phyloP scores from a whole-genome alignment of 2,113 vertebrate genomes.

The Numida meleagris region DNA sequence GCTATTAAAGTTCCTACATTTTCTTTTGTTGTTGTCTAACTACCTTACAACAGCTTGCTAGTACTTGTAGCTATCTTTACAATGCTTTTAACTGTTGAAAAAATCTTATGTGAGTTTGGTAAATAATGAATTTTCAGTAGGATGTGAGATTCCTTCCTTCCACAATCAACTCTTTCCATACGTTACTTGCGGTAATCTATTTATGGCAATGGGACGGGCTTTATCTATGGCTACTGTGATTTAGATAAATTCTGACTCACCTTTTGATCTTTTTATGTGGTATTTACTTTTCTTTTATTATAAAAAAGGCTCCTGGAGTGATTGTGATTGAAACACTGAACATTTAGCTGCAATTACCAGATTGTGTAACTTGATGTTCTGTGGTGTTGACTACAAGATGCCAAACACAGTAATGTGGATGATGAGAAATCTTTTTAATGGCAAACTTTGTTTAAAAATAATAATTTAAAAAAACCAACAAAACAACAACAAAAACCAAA shows the following conservation, averaged over 20 bases:
- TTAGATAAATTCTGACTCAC: conserved; percentile 41
- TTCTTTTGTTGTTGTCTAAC: not conserved
- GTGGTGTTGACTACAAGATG: not conserved
- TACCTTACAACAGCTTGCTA: not conserved
- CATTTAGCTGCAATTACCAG: not conserved
- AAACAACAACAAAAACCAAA: not conserved
- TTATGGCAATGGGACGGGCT: not conserved
- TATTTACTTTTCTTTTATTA: conserved; percentile 19
- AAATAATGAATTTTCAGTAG: not conserved
- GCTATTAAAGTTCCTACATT: not conserved
- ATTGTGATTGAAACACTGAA: not conserved
- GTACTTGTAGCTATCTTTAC: not conserved
- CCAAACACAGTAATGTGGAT: not conserved
- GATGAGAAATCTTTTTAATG: not conserved
- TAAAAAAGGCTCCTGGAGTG: not conserved
- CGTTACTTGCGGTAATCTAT: not conserved
- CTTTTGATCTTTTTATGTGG: conserved; percentile 9
- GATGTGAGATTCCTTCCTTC: not conserved
- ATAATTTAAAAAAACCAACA: not conserved
- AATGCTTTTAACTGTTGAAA: not conserved
- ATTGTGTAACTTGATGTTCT: not conserved
- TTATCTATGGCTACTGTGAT: conserved; percentile 1
- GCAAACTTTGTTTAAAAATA: not conserved
- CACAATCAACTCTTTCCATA: not conserved
- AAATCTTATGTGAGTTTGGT: not conserved